Evolutionary conservation across 2,888 invertebrate species (phyloP).

Genomic region (Vannuccia rotundouncinata): DNA sequence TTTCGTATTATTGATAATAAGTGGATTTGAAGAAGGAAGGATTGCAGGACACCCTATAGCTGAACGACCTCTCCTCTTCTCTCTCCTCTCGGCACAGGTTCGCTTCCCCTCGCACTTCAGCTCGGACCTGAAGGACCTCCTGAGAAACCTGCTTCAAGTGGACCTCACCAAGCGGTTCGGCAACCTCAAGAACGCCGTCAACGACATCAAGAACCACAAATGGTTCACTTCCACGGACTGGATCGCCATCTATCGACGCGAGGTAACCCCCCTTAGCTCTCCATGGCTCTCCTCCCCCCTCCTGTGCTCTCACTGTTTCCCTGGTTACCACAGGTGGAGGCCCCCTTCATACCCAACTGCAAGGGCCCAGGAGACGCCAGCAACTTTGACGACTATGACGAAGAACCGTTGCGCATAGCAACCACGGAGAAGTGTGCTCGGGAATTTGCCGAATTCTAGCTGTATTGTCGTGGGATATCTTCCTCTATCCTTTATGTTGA

Average conservation of each 20-base stretch:
- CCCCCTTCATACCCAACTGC: constrained; percentile 96
- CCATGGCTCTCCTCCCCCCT: too few relatives aligned
- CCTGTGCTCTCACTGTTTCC: too few relatives aligned
- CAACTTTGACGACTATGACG: constrained; percentile 99
- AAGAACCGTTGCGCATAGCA: constrained; percentile 94
- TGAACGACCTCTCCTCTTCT: too few relatives aligned
- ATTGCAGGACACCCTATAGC: too few relatives aligned
- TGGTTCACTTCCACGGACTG: constrained; percentile 98
- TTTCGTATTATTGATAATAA: too few relatives aligned
- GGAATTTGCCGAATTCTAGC: constrained; percentile 95
- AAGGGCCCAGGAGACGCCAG: constrained; percentile 98
- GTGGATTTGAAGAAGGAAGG: too few relatives aligned
- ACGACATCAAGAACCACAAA: constrained; percentile 97
- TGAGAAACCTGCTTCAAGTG: constrained; percentile 73
- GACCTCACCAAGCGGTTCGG: constrained; percentile 97
- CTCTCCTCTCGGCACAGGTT: too few relatives aligned
- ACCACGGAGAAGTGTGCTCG: constrained; percentile 98
- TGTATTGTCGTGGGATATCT: too few relatives aligned
- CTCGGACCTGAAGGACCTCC: constrained; percentile 89
- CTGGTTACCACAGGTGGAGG: constrained; percentile 89
- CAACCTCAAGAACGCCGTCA: constrained; percentile 95
- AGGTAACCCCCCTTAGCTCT: too few relatives aligned
- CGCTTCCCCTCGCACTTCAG: constrained; percentile 98
- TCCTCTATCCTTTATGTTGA: too few relatives aligned
- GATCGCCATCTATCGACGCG: constrained; percentile 65